These are phyloP conservation scores for Ptilorrhoa leucosticta DNA, from an alignment of 2,113 vertebrate species.

Conservation along the genomic window DNA sequence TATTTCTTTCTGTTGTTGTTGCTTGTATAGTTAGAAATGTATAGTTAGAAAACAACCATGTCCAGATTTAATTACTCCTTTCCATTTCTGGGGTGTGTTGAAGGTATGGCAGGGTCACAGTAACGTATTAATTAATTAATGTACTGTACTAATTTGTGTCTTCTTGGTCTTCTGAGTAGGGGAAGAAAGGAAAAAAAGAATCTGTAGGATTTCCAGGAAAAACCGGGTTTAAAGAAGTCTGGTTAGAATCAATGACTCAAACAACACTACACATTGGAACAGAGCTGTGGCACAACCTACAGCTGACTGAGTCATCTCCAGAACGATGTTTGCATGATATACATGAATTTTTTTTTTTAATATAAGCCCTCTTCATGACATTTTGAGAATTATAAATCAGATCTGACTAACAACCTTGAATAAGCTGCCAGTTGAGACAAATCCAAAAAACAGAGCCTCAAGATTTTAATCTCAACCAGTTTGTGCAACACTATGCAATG, in stretches of 20 bases:
- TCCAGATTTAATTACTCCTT: neutral
- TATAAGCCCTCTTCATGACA: neutral
- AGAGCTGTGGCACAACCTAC: neutral
- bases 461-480: conserved; percentile 3
- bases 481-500: neutral
- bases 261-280: neutral
- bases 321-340: neutral
- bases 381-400: conserved; percentile 14
- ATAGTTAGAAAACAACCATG: neutral
- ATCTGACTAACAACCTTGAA: conserved; percentile 2
- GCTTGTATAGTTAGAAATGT: neutral
- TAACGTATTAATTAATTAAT: too few relatives aligned
- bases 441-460: neutral
- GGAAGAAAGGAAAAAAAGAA: neutral
- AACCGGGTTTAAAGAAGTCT: neutral
- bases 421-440: conserved; percentile 28
- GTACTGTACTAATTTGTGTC: neutral
- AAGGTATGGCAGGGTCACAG: neutral
- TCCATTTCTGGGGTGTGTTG: neutral
- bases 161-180: neutral
- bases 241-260: neutral
- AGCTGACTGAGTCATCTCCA: neutral
- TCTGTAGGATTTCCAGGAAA: neutral
- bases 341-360: neutral
- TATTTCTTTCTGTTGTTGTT: neutral